Base-by-base conservation (phyloP, 2,888 invertebrate species). In the Diaphora mendica region DNA sequence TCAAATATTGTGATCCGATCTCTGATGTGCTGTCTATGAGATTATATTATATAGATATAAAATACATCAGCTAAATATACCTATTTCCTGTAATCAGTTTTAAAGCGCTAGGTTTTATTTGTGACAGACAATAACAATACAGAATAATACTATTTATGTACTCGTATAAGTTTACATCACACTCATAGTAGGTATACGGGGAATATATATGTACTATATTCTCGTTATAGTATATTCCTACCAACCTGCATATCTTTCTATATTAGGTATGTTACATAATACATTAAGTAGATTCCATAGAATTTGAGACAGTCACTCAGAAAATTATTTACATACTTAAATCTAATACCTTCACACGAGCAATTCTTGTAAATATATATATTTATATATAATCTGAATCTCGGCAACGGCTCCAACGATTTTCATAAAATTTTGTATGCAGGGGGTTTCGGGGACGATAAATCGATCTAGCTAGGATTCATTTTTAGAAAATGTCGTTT, bases 1-100 rank as follows among this genome's bases (percentile, higher is more conserved):
- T 93, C 73, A 97, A 89, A 89, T 97, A 97, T 86, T 96, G 95
- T 66, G 92, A 92, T 66, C 97, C 97, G 67, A 95, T 87, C 73
- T 88, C 84, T 67, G 88, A 83, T 72, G 87, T 77, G 76, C 94
- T 91, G 88, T 96, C 96, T 97, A 62, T 9, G 33, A 67, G 48
- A 51, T 23, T n/a, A n/a, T n/a, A n/a, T 5, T 65, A 39, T 48
- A 0, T 35, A 26, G 64, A 68, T 66, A 9, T n/a, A 55, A 48
- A 26, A 13, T 55, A 33, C 13, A 35, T 26, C 26, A 59, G 9
- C n/a, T 55, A 55, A 64, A 23, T 17, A 33, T 35, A 35, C 3
- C 23, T 51, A 23, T 62, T 62, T 62, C 13, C 13, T 59, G 13
- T 13, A 62, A 30, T 62, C 59, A 59, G n/a, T 26, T 26, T n/a